Evolutionary conservation across 2,797 vertebrate genomes (phyloP), one percentile per base, ranked within the genome.

Genomic region (Myotis daubentonii): DNA sequence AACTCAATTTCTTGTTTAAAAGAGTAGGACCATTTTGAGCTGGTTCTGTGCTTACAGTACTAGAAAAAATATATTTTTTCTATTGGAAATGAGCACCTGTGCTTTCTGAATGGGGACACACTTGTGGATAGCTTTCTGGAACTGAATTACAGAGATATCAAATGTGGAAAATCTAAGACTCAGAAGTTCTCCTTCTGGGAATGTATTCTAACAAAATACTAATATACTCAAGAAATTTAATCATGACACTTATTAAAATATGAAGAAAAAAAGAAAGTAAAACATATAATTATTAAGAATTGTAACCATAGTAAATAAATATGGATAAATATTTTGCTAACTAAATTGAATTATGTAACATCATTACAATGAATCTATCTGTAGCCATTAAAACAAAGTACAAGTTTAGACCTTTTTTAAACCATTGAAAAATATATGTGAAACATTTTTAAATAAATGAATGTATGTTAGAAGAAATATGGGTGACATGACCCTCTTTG

Each of bases 401-500:
- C 22, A 25, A 41, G 19, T 51, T 57, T 17, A 11, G 2, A 7
- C 55, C 28, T 75, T 71, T 38, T 57, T 49, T 8, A 2, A n/a
- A 53, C 30, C 12, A 33, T 15, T 23, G 44, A 60, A 93, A 68
- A 16, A 38, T 16, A 38, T 6, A 23, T 13, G 6, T 11, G 11
- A 4, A 11, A 13, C 17, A 53, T n/a, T 78, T 38, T 30, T 62
- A 71, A 49, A 60, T 51, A 19, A 53, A 12, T 19, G 17, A 33
- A 36, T 23, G 33, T 4, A 5, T n/a, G 22, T 15, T 36, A 33
- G 19, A 30, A 65, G 33, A 8, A 51, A 2, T 13, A 23, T 0
- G 38, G 13, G 16, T 8, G 20, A 28, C 2, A 0, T 0, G 11
- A 25, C 30, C 23, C 2, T 44, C 4, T 30, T 20, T 36, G 41